Conservation (phyloP, 2,797 vertebrate species). For the Hippocampus kuda region DNA sequence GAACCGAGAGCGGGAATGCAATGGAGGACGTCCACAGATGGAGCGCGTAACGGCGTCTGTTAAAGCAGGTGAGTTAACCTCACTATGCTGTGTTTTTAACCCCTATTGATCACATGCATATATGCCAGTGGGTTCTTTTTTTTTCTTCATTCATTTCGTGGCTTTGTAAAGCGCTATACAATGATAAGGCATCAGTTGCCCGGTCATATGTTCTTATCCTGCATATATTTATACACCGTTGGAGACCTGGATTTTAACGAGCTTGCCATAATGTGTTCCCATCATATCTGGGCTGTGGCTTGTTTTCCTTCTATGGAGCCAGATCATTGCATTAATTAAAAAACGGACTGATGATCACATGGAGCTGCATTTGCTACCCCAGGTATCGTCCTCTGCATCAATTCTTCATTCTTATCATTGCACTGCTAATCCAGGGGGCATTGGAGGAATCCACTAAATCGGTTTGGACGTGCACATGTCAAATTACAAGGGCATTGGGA, state of each 20-base stretch:
- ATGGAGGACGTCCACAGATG: slow-evolving; percentile 52
- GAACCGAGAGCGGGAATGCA: slow-evolving; percentile 28
- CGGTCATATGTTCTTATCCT: background rate
- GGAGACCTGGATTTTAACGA: slow-evolving; percentile 52
- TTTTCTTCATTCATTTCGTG: background rate
- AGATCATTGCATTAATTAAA: slow-evolving; percentile 44
- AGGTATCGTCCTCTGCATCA: slow-evolving; percentile 26
- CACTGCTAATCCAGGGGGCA: slow-evolving; percentile 16
- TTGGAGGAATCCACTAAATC: slow-evolving; percentile 32
- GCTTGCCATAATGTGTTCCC: slow-evolving; percentile 41
- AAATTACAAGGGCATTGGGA: slow-evolving; percentile 60
- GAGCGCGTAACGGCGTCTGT: slow-evolving; percentile 46
- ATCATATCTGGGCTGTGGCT: slow-evolving; percentile 63
- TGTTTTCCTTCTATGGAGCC: slow-evolving; percentile 32
- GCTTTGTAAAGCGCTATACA: background rate
- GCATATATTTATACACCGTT: slow-evolving; percentile 18
- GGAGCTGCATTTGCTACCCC: slow-evolving; percentile 29
- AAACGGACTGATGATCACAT: slow-evolving; percentile 27
- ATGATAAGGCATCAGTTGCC: background rate
- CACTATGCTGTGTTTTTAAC: slow-evolving; percentile 21
- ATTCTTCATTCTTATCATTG: slow-evolving; percentile 11
- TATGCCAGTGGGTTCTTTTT: background rate
- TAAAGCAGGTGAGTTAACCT: slow-evolving; percentile 63
- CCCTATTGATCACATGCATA: background rate
- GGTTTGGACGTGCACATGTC: slow-evolving; percentile 36